A percentile compares a stretch with the other conserved stretches of the same genome.
Conservation (phyloP, 2,797 vertebrate species). For the Rhabdophis nuchalis region DNA sequence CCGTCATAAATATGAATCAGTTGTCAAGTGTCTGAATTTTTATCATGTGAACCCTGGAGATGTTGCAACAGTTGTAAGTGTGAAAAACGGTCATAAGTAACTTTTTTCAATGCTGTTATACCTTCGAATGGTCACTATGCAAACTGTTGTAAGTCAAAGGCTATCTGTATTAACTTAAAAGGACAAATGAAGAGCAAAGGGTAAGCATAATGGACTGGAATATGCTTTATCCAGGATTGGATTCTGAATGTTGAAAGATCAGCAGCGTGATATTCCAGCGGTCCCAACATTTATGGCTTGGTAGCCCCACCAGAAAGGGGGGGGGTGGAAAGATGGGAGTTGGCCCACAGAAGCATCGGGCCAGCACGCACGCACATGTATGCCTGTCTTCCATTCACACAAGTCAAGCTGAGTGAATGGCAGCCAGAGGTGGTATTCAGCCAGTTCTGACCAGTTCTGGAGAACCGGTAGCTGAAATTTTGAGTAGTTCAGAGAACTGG, state of each 20-base stretch:
- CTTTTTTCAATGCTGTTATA: neutral
- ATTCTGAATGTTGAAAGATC: no score
- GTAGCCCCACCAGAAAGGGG: neutral
- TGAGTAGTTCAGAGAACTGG: no score
- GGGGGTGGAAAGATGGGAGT: neutral
- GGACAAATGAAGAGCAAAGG: neutral
- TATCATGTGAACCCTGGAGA: neutral
- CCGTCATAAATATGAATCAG: neutral
- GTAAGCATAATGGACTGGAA: fast-evolving
- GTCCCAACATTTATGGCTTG: neutral
- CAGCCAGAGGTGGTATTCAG: no score
- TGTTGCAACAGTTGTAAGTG: neutral
- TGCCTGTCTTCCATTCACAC: no score
- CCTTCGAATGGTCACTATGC: neutral
- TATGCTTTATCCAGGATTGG: neutral
- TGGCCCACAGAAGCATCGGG: neutral
- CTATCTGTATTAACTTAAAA: neutral
- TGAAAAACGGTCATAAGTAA: neutral
- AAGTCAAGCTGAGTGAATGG: no score
- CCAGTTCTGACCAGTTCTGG: no score
- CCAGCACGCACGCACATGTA: no score
- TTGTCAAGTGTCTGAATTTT: neutral
- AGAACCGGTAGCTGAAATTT: no score
- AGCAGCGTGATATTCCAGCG: neutral
- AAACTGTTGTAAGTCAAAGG: neutral